phyloP scores from a whole-genome alignment of 2,113 vertebrate species.

The Vulpes ferrilata region DNA sequence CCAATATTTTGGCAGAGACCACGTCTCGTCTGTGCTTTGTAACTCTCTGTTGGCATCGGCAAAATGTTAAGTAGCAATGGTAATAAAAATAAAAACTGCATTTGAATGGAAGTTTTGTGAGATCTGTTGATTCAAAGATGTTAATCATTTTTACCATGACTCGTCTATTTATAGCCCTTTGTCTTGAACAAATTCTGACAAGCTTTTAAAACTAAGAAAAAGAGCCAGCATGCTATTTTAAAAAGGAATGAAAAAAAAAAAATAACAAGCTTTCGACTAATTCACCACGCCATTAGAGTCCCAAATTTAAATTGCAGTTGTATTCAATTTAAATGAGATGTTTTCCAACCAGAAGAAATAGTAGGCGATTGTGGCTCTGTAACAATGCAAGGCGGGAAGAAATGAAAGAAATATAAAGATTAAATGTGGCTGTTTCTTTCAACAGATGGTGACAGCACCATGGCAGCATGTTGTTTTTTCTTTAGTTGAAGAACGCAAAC shows the following conservation, averaged over 20 bases:
- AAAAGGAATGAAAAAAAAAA: conserved; percentile 43
- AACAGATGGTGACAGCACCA: conserved; percentile 89
- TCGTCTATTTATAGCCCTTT: conserved; percentile 71
- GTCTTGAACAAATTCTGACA: conserved; percentile 74
- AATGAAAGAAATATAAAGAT: conserved; percentile 83
- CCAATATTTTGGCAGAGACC: conserved; percentile 30
- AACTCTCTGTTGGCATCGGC: background rate
- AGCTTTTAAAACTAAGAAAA: conserved; percentile 59
- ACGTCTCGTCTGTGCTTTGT: background rate
- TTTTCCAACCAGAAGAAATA: conserved; percentile 78
- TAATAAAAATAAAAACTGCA: conserved; percentile 51
- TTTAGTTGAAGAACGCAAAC: conserved; percentile 88
- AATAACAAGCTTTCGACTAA: conserved; percentile 50
- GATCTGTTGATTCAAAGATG: conserved; percentile 73
- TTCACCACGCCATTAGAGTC: conserved; percentile 78
- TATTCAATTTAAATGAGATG: conserved; percentile 82
- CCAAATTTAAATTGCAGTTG: conserved; percentile 71
- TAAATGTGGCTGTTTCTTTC: conserved; percentile 85
- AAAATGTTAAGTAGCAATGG: conserved; percentile 59
- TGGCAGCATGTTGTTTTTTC: conserved; percentile 86
- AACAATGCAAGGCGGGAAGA: conserved; percentile 67
- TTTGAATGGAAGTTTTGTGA: conserved; percentile 69
- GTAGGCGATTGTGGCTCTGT: conserved; percentile 71
- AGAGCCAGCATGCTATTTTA: conserved; percentile 45
- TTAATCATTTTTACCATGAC: conserved; percentile 71